Evolutionary conservation across 2,888 invertebrate genomes (phyloP).

Genomic region (Mythimna loreyi): DNA sequence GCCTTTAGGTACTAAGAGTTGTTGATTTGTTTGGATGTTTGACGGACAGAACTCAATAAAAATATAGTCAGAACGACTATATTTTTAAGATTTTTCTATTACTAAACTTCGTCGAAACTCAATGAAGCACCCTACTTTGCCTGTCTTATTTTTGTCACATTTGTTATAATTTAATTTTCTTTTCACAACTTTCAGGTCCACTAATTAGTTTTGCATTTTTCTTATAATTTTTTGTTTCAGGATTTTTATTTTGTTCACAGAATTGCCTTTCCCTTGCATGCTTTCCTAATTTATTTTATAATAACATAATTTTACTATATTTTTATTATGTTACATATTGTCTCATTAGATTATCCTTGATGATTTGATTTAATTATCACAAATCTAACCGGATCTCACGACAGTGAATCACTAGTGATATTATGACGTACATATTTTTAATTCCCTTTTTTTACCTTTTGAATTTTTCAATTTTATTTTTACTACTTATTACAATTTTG

Average conservation of each 20-base stretch:
- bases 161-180: conserved; percentile 32
- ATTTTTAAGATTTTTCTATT: background rate
- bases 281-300: conserved; percentile 27
- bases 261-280: conserved; percentile 44
- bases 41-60: too few species aligned
- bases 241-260: conserved; percentile 49
- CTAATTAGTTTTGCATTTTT: conserved; percentile 34
- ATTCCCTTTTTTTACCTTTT: background rate
- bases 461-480: background rate
- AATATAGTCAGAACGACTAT: background rate
- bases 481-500: too few species aligned
- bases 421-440: too few species aligned
- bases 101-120: conserved; percentile 4
- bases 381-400: background rate
- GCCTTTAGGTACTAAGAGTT: background rate
- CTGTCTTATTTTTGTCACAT: conserved; percentile 8
- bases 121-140: background rate
- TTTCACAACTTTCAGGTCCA: conserved; percentile 41
- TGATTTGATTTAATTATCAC: background rate
- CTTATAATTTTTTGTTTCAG: conserved; percentile 34
- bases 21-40: background rate
- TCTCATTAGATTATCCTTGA: background rate
- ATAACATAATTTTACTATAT: background rate
- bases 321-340: background rate
- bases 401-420: background rate